phyloP scores from a whole-genome alignment of 2,113 vertebrate genomes.

The Notarius quadriscutis region DNA sequence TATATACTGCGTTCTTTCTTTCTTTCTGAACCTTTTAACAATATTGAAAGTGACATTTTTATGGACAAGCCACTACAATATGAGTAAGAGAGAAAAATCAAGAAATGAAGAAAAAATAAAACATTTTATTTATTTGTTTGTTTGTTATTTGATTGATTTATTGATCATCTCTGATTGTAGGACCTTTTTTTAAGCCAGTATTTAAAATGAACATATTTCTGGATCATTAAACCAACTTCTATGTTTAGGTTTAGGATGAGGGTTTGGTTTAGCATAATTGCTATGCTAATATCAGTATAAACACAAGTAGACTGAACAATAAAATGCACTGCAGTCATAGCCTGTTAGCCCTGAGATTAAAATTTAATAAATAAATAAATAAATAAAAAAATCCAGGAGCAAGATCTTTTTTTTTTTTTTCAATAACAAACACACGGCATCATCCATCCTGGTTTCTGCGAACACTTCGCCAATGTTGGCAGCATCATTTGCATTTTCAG shows the following conservation, averaged over 20 bases:
- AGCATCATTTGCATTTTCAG: constrained; percentile 9
- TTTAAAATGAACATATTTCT: neutral
- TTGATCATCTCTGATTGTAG: neutral
- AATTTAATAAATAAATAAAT: neutral
- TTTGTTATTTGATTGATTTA: no score
- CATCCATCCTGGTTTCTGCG: neutral
- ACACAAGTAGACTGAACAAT: neutral
- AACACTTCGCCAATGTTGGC: neutral
- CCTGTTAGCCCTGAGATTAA: neutral
- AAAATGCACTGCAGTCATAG: neutral
- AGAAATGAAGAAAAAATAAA: no score
- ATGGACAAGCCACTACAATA: no score
- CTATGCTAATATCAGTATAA: neutral
- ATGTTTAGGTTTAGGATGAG: neutral
- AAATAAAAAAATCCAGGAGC: neutral
- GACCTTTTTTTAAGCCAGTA: neutral
- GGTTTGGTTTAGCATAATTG: neutral
- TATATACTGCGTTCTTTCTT: neutral
- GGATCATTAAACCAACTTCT: neutral
- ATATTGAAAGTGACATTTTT: no score
- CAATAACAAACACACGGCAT: neutral
- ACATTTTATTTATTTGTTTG: no score
- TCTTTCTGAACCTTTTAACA: neutral
- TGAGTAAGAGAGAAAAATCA: no score
- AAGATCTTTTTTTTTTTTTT: neutral